Evolutionary conservation across 2,797 vertebrate genomes (phyloP), one percentile per base, ranked within the genome.

Genomic region (Eremophila alpestris): DNA sequence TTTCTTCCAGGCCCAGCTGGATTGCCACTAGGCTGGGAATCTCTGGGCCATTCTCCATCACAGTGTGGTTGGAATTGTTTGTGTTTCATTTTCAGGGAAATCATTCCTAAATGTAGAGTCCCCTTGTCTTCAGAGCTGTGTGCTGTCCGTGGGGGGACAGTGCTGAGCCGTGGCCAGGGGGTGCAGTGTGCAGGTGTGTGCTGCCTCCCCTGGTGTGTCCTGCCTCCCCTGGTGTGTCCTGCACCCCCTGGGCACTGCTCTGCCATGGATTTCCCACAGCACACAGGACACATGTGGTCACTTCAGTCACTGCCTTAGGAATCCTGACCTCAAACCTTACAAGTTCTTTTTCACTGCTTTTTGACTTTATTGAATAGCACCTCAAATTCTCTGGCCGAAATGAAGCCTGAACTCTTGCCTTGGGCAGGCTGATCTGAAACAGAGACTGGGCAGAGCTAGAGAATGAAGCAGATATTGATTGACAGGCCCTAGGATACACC

Each of bases 71-170:
- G 14, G 36, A 75, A 59, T 49, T 0, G 0, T 7, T 2, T 16
- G 21, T 10, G 20, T 54, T 48, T 34, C 16, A 20, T 7, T 8
- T 29, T 46, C 15, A 51, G 32, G 52, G 36, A 24, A 15, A 27
- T 11, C 0, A 14, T 34, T 65, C 16, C 36, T 65, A 21, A 34
- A 14, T 16, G 2, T 1, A 5, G 7, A 17, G 9, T 14, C 11
- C 11, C 30, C 36, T 41, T 41, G 6, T 10, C 9, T 21, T 16
- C 60, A 36, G 69, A 17, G 59, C 13, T 7, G 4, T 19, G 24
- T 55, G 43, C 11, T 8, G 0, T 3, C 51, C 43, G 15, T 26
- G 51, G 41, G 43, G 51, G 41, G 43, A 3, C 3, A 5, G 32
- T 29, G 21, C 38, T 1, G 7, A 46, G 40, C 40, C 8, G 1